Evolutionary conservation across 2,113 vertebrate genomes (phyloP).

Genomic region (Tachycineta bicolor): DNA sequence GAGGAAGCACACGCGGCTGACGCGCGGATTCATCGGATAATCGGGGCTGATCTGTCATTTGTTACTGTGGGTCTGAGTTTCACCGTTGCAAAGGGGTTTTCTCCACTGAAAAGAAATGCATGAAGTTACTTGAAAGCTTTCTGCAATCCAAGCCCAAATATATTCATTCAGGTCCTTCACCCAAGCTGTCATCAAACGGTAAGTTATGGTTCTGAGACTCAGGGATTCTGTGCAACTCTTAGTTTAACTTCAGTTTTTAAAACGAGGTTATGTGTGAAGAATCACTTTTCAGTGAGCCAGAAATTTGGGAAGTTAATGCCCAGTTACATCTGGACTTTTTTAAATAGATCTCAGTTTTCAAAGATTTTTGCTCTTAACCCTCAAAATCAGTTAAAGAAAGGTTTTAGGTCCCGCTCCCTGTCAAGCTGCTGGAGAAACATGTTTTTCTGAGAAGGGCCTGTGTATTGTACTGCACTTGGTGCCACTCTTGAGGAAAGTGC

Average conservation of each 20-base stretch:
- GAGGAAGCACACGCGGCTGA: not conserved
- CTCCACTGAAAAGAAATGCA: slow-evolving; percentile 79
- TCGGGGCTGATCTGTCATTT: slow-evolving; percentile 93
- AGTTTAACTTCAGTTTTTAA: not conserved
- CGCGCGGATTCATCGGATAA: slow-evolving; percentile 63
- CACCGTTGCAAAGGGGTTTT: slow-evolving; percentile 93
- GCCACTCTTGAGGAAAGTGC: not conserved
- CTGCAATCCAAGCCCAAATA: not conserved
- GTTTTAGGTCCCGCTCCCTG: not conserved
- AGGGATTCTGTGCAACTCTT: not conserved
- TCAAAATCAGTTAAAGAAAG: not conserved
- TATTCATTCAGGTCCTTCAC: not conserved
- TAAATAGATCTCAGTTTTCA: not conserved
- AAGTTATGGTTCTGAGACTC: not conserved
- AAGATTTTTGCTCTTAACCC: not conserved
- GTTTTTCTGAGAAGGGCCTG: not conserved
- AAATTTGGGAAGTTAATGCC: not conserved
- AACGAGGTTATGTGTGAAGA: not conserved
- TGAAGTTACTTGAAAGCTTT: not conserved
- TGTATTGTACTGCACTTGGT: not conserved
- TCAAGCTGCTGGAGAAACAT: not conserved
- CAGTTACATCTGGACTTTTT: not conserved
- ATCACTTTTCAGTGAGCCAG: not conserved
- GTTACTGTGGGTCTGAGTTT: slow-evolving; percentile 93
- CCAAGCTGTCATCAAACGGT: not conserved